These are phyloP conservation scores for Dendroctonus ponderosae DNA, from an alignment of 1,140 invertebrate genomes.

Conservation along the genomic window DNA sequence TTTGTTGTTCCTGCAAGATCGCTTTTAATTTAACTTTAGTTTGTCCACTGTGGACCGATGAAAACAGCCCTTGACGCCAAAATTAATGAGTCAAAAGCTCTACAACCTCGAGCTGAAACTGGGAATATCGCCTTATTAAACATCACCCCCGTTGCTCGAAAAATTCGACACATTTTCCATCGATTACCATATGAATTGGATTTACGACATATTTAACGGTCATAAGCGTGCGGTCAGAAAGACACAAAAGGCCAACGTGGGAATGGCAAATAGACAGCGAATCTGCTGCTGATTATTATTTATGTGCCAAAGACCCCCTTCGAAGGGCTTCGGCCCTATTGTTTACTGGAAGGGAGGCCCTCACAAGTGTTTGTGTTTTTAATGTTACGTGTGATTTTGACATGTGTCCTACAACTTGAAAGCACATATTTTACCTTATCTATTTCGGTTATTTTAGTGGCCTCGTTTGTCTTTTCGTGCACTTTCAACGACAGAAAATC, in stretches of 20 bases:
- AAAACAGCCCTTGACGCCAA: too few relatives aligned
- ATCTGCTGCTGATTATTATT: slow-evolving; percentile 48
- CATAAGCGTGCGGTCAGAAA: slow-evolving; percentile 41
- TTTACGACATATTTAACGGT: slow-evolving; percentile 51
- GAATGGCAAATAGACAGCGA: slow-evolving; percentile 48
- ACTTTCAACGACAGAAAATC: too few relatives aligned
- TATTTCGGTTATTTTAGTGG: too few relatives aligned
- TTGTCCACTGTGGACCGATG: too few relatives aligned
- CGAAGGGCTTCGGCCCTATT: slow-evolving; percentile 19
- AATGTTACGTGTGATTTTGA: slow-evolving; percentile 47
- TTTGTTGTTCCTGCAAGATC: too few relatives aligned
- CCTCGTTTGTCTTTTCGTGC: too few relatives aligned
- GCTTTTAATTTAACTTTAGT: too few relatives aligned
- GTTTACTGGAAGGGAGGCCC: slow-evolving; percentile 27
- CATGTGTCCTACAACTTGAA: slow-evolving; percentile 35
- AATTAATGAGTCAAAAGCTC: too few relatives aligned
- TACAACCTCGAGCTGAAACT: too few relatives aligned
- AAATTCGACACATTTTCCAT: neutral
- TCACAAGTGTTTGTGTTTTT: slow-evolving; percentile 46
- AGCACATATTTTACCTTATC: too few relatives aligned
- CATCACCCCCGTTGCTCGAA: too few relatives aligned
- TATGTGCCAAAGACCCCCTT: slow-evolving; percentile 37
- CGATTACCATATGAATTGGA: slow-evolving; percentile 51
- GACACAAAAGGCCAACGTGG: slow-evolving; percentile 43
- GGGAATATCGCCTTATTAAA: too few relatives aligned